Evolutionary conservation across 1,140 invertebrate species (phyloP), one percentile per base, ranked within the genome.

Genomic region (Aphelenchoides fujianensis): DNA sequence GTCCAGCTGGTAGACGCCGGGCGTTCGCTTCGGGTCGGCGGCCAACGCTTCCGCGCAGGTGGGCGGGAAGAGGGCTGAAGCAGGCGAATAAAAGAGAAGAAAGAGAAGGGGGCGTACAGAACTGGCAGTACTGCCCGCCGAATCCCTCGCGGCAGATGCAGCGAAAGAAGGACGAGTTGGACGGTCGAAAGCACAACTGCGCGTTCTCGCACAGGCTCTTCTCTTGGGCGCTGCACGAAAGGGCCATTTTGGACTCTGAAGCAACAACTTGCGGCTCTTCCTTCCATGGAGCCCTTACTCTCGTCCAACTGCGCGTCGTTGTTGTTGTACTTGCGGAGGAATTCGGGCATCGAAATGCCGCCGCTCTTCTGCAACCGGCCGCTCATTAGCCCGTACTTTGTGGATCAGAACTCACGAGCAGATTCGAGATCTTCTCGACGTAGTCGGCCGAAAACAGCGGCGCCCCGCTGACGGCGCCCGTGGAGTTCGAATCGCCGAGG

Each of bases 121-220:
- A 59, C 55, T 59, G 55, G 23, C 55, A 59, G 34, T 7, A 59
- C 23, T 59, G 55, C 7, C 55, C 55, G 19, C 5, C 55, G 34
- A 7, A 59, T 7, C 55, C 55, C 19, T 59, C 55, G 7, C 55
- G 55, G 19, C 55, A 59, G 34, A 59, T 32, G 34, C 55, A 59
- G 7, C 19, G 28, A 59, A 59, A 59, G 55, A 59, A 59, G 5
- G 55, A 59, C 5, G 5, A 7, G 55, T 59, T 59, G 5, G 5
- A 30, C 34, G 55, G 55, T 59, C 55, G 55, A 5, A 59, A 5
- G 19, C 55, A 59, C 12, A 59, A 19, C 5, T 59, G 12, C 5
- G 55, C 55, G 55, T 59, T 59, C 19, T 59, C 55, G 23, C 55
- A 59, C 55, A 59, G 23, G 23, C 55, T 59, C 55, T 59, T 59